Evolutionary conservation across 2,797 vertebrate genomes (phyloP).

Genomic region (Peromyscus eremicus): DNA sequence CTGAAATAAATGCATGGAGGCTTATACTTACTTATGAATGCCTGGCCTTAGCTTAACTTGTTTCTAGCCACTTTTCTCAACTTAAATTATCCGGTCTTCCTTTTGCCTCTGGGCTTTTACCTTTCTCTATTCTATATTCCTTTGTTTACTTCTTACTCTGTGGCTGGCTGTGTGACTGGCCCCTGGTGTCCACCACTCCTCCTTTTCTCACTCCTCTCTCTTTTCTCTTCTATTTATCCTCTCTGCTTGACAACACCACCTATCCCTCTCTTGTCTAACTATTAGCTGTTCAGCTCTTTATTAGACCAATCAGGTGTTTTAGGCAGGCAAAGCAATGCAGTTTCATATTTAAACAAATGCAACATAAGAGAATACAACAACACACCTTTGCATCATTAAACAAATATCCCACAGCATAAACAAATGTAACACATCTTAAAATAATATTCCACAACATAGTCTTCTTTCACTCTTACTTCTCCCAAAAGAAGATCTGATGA

Average conservation of each 20-base stretch:
- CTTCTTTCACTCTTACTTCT: not conserved
- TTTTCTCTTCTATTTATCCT: not conserved
- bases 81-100: not conserved
- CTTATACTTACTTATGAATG: not conserved
- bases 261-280: not conserved
- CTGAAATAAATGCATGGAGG: not conserved
- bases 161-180: not conserved
- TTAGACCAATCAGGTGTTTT: not conserved
- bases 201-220: not conserved
- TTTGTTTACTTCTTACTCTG: not conserved
- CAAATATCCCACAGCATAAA: not conserved
- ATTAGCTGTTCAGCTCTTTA: not conserved
- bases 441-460: not conserved
- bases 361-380: not conserved
- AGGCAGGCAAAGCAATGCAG: not conserved
- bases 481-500: not conserved
- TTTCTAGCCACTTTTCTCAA: not conserved
- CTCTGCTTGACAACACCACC: not conserved
- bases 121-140: not conserved
- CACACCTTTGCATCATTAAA: not conserved
- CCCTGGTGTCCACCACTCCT: fast-evolving
- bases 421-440: not conserved
- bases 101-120: not conserved
- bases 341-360: not conserved
- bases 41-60: not conserved